phyloP scores from a whole-genome alignment of 2,888 invertebrate genomes.

The Sminthurides aquaticus region DNA sequence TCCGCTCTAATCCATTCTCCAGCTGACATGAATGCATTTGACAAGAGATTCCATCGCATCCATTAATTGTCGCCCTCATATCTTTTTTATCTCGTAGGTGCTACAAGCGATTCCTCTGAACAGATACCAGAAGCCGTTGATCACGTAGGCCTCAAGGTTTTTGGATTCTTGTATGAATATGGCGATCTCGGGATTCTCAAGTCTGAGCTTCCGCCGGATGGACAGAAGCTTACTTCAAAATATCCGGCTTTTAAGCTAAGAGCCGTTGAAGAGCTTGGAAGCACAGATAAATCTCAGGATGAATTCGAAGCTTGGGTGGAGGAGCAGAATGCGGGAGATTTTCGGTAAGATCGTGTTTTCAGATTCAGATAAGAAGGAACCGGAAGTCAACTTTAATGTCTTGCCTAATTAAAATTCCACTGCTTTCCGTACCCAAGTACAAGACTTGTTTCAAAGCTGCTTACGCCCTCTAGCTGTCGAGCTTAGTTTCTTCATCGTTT shows the following conservation, averaged over 20 bases:
- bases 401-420: no score
- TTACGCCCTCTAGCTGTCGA: no score
- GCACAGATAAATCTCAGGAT: slow-evolving; percentile 28
- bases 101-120: slow-evolving; percentile 18
- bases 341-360: slow-evolving; percentile 21
- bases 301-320: slow-evolving; percentile 39
- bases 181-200: slow-evolving; percentile 36
- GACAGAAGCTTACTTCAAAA: slow-evolving; percentile 31
- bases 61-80: no score
- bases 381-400: no score
- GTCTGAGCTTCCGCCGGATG: slow-evolving; percentile 9
- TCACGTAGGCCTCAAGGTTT: slow-evolving; percentile 37
- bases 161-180: slow-evolving; percentile 37
- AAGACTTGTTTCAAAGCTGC: no score
- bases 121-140: slow-evolving; percentile 38
- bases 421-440: no score
- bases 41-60: no score
- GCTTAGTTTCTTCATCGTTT: no score
- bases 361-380: no score
- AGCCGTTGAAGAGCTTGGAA: slow-evolving; percentile 30
- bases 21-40: no score
- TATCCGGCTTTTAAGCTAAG: slow-evolving; percentile 38
- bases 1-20: no score
- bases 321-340: slow-evolving; percentile 28
- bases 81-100: slow-evolving; percentile 2